Conservation (phyloP, 23 tunicate species). For the Phallusia fumigata region DNA sequence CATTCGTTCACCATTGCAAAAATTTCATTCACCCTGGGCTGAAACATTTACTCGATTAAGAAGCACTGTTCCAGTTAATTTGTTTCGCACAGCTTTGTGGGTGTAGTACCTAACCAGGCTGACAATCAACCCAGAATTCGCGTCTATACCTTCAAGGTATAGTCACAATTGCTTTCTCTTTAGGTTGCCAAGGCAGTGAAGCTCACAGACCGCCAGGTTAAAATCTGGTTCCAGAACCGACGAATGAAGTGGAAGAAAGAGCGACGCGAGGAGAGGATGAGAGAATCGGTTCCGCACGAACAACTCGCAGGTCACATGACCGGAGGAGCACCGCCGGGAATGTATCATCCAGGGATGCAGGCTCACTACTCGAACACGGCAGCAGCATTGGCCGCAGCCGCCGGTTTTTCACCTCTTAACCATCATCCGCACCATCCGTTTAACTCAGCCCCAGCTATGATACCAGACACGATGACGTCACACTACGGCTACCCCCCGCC, state of each 20-base stretch:
- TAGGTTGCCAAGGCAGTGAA: conserved; percentile 78
- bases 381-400: conserved; percentile 68
- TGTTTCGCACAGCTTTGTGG: too few species aligned
- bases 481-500: conserved; percentile 63
- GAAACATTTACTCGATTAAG: too few species aligned
- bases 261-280: conserved; percentile 71
- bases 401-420: conserved; percentile 53
- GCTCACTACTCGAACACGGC: conserved; percentile 72
- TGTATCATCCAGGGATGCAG: conserved; percentile 34
- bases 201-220: conserved; percentile 79
- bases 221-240: conserved; percentile 98
- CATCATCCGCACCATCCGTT: conserved; percentile 48
- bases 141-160: too few species aligned
- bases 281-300: conserved; percentile 58
- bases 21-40: too few species aligned
- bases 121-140: too few species aligned
- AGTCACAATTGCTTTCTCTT: neutral
- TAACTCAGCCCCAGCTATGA: conserved; percentile 32
- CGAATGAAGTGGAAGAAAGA: conserved; percentile 99
- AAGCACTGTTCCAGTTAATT: too few species aligned
- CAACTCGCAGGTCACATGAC: conserved; percentile 36
- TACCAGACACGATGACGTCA: conserved; percentile 39
- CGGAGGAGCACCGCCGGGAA: conserved; percentile 37
- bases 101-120: too few species aligned
- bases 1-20: too few species aligned